Base-by-base conservation (phyloP, 1,140 invertebrate genomes). In the Dermatophagoides farinae region DNA sequence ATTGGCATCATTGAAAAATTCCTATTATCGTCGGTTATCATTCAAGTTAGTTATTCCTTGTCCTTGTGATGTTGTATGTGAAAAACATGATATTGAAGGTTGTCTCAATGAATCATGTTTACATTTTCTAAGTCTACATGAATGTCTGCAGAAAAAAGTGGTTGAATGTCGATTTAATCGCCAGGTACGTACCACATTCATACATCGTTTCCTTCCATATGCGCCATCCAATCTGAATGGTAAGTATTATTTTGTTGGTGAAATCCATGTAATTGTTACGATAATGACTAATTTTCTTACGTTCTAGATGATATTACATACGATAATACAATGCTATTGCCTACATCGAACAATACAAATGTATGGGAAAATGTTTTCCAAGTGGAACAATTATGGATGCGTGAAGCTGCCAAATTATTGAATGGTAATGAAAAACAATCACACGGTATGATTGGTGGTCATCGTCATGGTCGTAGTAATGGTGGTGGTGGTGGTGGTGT, bases 61-160 rank as follows among this genome's bases (percentile, higher is more conserved):
- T 66, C 68, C 70, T 8, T 76, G 74, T 66, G 69, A 67, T 20
- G 66, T 66, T 53, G 47, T 64, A 5, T 76, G 74, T 63, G 61
- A 67, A 50, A 23, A 64, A 8, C 74, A 76, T 62, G 61, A 69
- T 41, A 52, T 63, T 4, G 58, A 65, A 20, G 60, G 62, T 14
- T 75, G 74, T 62, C 43, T 58, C 6, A 61, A 71, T 41, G 66
- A 70, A 25, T 50, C 62, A 0, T 76, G 74, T 64, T 61, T 73
- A 1, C 74, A 76, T 66, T 74, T 75, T 63, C 63, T 75, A 14
- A 65, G 71, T 55, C 65, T 76, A 11, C 71, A 75, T 66, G 71
- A 76, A 61, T 76, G 74, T 64, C 65, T 76, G 22, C 64, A 69
- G 43, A 74, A 71, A 54, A 74, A 72, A 66, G 66, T 75, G 60